phyloP scores from a whole-genome alignment of 2,113 vertebrate species.

The Pygoscelis adeliae region DNA sequence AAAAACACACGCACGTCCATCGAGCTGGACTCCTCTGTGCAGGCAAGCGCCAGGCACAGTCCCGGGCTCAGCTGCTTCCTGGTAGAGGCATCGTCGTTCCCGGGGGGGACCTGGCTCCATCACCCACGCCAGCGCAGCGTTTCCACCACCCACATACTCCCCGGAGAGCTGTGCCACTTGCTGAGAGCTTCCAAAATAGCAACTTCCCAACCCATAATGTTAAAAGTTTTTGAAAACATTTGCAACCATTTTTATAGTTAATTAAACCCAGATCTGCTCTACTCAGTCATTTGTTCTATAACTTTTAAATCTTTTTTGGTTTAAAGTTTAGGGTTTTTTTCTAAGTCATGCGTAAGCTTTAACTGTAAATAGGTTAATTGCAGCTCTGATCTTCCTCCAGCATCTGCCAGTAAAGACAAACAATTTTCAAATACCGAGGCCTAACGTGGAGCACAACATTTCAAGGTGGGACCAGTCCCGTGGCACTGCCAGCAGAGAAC shows the following conservation, averaged over 20 bases:
- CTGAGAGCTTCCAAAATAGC: constrained; percentile 11
- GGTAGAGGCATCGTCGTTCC: not conserved
- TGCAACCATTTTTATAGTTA: constrained; percentile 50
- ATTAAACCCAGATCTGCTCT: constrained; percentile 48
- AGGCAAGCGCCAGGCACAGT: not conserved
- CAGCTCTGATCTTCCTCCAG: constrained; percentile 42
- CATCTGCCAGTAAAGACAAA: constrained; percentile 19
- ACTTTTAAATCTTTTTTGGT: not conserved
- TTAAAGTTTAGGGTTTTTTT: not conserved
- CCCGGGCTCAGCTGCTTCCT: not conserved
- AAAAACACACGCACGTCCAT: not conserved
- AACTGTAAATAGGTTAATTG: constrained; percentile 21
- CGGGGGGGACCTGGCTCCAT: not conserved
- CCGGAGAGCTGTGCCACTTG: not conserved
- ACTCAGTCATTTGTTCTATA: constrained; percentile 46
- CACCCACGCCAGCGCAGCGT: rapidly evolving
- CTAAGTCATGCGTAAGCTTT: not conserved
- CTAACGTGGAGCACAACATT: not conserved
- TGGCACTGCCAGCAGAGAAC: not conserved
- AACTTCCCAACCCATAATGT: not conserved
- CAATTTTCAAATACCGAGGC: not conserved
- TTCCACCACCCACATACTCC: not conserved
- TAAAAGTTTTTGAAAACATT: constrained; percentile 43
- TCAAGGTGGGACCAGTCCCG: not conserved
- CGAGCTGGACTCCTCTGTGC: not conserved